These are phyloP conservation scores for Beroe ovata DNA, from an alignment of 37 sponge, comb jelly and placozoan species.

Conservation along the genomic window DNA sequence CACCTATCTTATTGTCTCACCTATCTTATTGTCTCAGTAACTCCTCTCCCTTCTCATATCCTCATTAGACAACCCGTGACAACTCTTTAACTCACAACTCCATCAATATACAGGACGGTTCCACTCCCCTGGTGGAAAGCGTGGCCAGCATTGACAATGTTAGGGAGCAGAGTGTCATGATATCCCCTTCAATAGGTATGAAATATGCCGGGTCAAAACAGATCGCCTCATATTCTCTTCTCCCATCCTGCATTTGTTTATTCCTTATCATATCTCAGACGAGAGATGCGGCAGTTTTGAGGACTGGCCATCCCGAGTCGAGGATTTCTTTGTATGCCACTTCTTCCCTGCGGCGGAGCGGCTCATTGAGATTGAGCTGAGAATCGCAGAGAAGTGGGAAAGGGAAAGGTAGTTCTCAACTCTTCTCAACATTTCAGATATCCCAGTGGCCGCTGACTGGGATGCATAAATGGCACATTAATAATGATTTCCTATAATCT, in stretches of 20 bases:
- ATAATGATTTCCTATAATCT: background rate
- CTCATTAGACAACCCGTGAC: too few relatives aligned
- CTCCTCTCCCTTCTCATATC: too few relatives aligned
- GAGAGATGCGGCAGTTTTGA: conserved; percentile 63
- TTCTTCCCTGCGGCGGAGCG: conserved; percentile 50
- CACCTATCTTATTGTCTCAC: too few relatives aligned
- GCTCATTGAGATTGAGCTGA: conserved; percentile 22
- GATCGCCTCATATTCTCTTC: too few relatives aligned
- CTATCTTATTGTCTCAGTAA: too few relatives aligned
- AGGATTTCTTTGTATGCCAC: conserved; percentile 59
- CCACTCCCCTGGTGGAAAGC: conserved; percentile 32
- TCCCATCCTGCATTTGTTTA: too few relatives aligned
- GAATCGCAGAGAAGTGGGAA: background rate
- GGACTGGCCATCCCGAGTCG: conserved; percentile 31
- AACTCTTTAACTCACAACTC: too few relatives aligned
- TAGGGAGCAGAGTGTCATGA: conserved; percentile 33
- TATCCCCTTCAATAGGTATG: conserved; percentile 51
- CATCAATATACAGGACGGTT: conserved; percentile 43
- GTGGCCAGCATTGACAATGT: conserved; percentile 14
- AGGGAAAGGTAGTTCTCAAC: background rate
- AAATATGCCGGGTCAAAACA: too few relatives aligned
- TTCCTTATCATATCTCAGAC: background rate
- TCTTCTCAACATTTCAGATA: background rate
- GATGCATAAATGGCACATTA: too few relatives aligned
- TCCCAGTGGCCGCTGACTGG: background rate